phyloP scores from a whole-genome alignment of 1,140 invertebrate genomes.

The Ephestia elutella region DNA sequence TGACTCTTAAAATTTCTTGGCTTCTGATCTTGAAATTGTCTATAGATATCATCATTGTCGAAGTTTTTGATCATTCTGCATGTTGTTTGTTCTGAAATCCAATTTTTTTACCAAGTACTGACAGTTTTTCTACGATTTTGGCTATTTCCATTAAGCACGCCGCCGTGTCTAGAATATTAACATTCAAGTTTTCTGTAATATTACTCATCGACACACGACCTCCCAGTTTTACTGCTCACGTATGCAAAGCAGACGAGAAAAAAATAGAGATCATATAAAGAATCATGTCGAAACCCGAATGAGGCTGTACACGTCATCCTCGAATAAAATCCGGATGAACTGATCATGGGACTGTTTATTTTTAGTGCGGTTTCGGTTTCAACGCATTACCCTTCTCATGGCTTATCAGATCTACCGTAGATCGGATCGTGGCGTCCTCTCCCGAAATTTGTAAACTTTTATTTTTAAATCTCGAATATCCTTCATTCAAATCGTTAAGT shows the following conservation, averaged over 20 bases:
- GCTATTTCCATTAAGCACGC: conserved; percentile 34
- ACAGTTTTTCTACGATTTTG: conserved; percentile 8
- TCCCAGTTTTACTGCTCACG: conserved; percentile 42
- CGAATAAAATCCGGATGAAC: conserved; percentile 55
- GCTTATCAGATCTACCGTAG: conserved; percentile 53
- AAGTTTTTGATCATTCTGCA: too few relatives aligned
- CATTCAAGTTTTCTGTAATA: conserved; percentile 31
- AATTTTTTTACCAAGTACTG: too few relatives aligned
- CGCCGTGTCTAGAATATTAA: conserved; percentile 40
- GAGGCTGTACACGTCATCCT: conserved; percentile 46
- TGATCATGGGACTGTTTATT: conserved; percentile 51
- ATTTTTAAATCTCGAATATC: conserved; percentile 54
- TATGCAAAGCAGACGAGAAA: conserved; percentile 60
- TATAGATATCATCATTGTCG: too few relatives aligned
- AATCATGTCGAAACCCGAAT: conserved; percentile 65
- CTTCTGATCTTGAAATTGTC: neutral
- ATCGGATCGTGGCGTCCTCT: conserved; percentile 18
- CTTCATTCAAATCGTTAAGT: conserved; percentile 70
- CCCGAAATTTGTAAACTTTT: conserved; percentile 64
- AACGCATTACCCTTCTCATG: conserved; percentile 57
- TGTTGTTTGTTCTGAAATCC: too few relatives aligned
- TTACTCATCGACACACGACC: conserved; percentile 44
- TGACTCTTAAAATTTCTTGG: neutral
- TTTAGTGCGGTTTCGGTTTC: conserved; percentile 59
- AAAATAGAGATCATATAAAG: conserved; percentile 40